Percentiles rank a stretch among this genome's conserved stretches.
phyloP scores from a whole-genome alignment of 2,888 invertebrate genomes.

The Amiota communis region DNA sequence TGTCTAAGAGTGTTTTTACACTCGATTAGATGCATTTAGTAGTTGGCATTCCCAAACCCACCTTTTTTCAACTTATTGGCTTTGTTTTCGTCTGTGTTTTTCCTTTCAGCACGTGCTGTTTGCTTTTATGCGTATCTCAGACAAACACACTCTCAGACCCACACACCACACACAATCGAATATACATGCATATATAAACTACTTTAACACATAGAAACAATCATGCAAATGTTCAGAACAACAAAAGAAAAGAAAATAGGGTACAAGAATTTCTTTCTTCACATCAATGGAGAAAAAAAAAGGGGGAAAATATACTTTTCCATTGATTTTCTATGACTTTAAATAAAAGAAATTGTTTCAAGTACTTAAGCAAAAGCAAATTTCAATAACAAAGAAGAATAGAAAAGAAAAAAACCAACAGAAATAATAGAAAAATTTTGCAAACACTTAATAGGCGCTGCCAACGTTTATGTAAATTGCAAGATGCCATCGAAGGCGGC shows the following conservation, averaged over 20 bases:
- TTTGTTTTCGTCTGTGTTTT: neutral
- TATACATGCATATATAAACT: too few species aligned
- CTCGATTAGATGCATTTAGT: constrained; percentile 58
- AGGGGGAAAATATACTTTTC: neutral
- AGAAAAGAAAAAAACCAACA: neutral
- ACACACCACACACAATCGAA: too few species aligned
- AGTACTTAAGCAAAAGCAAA: constrained; percentile 8
- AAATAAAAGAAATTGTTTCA: constrained; percentile 9
- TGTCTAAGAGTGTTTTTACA: constrained; percentile 56
- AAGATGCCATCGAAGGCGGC: neutral
- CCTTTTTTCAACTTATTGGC: constrained; percentile 6
- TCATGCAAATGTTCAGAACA: neutral
- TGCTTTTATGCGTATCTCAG: neutral
- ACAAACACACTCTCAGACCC: neutral
- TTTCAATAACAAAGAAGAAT: neutral
- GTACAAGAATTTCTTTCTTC: neutral
- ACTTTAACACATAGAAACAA: too few species aligned
- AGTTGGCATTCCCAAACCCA: too few species aligned
- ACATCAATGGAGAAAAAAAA: neutral
- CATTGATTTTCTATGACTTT: constrained; percentile 11
- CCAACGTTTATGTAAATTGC: constrained; percentile 10
- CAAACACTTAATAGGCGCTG: neutral
- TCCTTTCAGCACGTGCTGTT: constrained; percentile 5
- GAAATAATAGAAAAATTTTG: neutral
- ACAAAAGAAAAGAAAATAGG: neutral